Percentiles rank a stretch among this genome's conserved stretches.
phyloP scores from a whole-genome alignment of 2,797 vertebrate genomes.

The Enteromius argenteus region DNA sequence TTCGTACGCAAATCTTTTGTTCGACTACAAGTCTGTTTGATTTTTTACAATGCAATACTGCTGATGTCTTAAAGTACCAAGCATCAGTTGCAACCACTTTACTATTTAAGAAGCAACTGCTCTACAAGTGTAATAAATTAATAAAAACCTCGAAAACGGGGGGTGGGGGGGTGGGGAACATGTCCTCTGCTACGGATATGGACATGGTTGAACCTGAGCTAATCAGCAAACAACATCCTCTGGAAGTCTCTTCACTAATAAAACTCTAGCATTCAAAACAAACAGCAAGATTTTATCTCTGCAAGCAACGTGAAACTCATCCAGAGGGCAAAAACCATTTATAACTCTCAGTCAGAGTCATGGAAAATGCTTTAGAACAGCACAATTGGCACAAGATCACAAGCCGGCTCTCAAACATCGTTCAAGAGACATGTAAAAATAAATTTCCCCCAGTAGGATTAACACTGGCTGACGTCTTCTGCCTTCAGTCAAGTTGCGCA shows the following conservation, averaged over 20 bases:
- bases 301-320: slow-evolving; percentile 20
- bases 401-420: slow-evolving; percentile 44
- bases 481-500: slow-evolving; percentile 62
- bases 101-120: neutral
- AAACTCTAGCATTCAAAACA: slow-evolving; percentile 28
- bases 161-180: neutral
- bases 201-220: neutral
- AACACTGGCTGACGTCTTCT: slow-evolving; percentile 57
- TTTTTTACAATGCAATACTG: neutral
- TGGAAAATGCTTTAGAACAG: slow-evolving; percentile 16
- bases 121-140: neutral
- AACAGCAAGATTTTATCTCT: slow-evolving; percentile 37
- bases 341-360: slow-evolving; percentile 5
- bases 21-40: neutral
- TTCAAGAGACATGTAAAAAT: slow-evolving; percentile 51
- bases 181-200: neutral
- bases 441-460: slow-evolving; percentile 59
- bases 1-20: neutral
- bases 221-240: slow-evolving; percentile 11
- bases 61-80: neutral
- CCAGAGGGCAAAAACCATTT: slow-evolving; percentile 13
- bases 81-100: neutral
- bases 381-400: slow-evolving; percentile 31
- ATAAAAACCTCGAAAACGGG: neutral
- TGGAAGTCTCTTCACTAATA: slow-evolving; percentile 45